phyloP scores from a whole-genome alignment of 2,113 vertebrate species.

The Laterallus jamaicensis region DNA sequence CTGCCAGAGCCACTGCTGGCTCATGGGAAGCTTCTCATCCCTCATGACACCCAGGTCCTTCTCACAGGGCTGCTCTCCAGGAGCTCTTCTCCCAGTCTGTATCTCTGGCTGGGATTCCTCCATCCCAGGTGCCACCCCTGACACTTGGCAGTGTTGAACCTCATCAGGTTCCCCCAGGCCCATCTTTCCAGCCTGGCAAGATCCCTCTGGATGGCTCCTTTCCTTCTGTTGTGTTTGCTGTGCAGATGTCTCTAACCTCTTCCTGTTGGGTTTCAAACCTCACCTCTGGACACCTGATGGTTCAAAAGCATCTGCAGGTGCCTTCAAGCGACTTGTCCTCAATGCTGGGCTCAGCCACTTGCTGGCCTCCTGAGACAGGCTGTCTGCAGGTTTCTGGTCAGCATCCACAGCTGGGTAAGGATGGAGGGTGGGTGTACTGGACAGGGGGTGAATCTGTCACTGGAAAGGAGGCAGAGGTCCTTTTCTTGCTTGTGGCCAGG shows the following conservation, averaged over 20 bases:
- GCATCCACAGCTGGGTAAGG: background rate
- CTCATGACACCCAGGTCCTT: no score
- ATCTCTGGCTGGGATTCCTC: no score
- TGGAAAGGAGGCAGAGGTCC: background rate
- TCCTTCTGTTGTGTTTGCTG: background rate
- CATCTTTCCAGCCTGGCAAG: no score
- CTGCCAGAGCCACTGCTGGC: no score
- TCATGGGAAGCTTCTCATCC: no score
- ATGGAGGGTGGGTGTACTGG: background rate
- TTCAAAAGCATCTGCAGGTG: background rate
- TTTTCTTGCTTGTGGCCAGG: background rate
- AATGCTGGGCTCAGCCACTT: background rate
- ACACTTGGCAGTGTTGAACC: no score
- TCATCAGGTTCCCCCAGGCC: no score
- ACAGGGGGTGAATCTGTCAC: fast-evolving
- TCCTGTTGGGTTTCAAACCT: background rate
- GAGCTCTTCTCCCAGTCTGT: no score
- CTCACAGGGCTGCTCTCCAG: no score
- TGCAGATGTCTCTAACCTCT: background rate
- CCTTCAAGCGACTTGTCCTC: background rate
- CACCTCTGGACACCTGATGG: background rate
- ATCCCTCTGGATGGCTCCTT: no score
- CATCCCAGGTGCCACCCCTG: no score
- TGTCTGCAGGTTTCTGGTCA: background rate
- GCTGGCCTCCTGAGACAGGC: background rate